These are phyloP conservation scores for Pituophis catenifer DNA, from an alignment of 2,113 vertebrate species.

Conservation along the genomic window DNA sequence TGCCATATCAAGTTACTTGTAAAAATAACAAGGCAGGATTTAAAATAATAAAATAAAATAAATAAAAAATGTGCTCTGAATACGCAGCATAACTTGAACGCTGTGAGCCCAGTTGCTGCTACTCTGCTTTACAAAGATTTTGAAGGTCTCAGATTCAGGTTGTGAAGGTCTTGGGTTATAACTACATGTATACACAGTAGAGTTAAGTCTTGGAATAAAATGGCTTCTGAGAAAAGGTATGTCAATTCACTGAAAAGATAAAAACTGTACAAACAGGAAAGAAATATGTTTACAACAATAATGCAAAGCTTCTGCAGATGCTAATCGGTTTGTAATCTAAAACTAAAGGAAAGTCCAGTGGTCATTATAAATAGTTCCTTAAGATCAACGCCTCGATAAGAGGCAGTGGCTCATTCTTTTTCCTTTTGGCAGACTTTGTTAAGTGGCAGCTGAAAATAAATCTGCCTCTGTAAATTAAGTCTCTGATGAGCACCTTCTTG, in stretches of 20 bases:
- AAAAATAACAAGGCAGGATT: neutral
- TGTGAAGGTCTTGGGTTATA: conserved; percentile 30
- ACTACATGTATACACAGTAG: conserved; percentile 22
- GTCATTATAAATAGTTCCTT: conserved; percentile 30
- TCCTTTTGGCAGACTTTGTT: conserved; percentile 4
- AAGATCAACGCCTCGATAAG: conserved; percentile 44
- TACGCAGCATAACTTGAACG: conserved; percentile 5
- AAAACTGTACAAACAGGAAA: conserved; percentile 46
- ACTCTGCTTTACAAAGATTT: conserved; percentile 13
- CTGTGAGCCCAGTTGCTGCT: conserved; percentile 5
- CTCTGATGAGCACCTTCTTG: conserved; percentile 34
- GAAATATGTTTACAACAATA: conserved; percentile 36
- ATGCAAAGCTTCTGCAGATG: conserved; percentile 46
- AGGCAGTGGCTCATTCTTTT: conserved; percentile 11
- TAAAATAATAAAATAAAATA: neutral
- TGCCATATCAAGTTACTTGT: neutral
- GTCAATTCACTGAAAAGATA: conserved; percentile 48
- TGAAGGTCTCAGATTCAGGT: conserved; percentile 22
- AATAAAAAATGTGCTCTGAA: neutral
- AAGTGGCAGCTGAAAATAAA: conserved; percentile 29
- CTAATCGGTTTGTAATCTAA: conserved; percentile 17
- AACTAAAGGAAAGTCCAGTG: conserved; percentile 36
- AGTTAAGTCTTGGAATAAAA: conserved; percentile 39
- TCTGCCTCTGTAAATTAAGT: neutral
- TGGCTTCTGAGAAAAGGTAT: conserved; percentile 48